Evolutionary conservation across 2,113 vertebrate genomes (phyloP).

Genomic region (Python bivittatus): DNA sequence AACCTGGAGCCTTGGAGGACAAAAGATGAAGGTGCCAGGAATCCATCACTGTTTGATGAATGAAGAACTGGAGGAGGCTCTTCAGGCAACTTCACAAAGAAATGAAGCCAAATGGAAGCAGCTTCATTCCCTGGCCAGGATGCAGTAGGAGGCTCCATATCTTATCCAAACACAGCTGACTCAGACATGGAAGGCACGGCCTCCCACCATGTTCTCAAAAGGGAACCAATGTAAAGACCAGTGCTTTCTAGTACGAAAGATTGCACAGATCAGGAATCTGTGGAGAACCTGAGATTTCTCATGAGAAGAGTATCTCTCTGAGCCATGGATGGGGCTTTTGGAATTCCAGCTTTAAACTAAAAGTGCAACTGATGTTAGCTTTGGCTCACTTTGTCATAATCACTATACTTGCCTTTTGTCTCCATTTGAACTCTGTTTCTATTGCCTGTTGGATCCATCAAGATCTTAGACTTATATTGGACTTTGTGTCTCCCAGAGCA

Average conservation of each 20-base stretch:
- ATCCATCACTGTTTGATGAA: background rate
- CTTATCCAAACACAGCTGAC: background rate
- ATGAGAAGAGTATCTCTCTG: background rate
- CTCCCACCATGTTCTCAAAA: background rate
- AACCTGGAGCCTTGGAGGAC: background rate
- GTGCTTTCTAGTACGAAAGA: background rate
- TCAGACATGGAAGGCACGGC: background rate
- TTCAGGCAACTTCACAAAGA: background rate
- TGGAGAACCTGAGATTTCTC: background rate
- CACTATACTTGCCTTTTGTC: background rate
- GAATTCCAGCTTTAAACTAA: background rate
- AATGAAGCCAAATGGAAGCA: background rate
- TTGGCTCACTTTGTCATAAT: background rate
- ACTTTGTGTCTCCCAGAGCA: background rate
- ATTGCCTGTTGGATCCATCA: background rate
- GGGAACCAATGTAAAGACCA: background rate
- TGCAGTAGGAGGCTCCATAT: background rate
- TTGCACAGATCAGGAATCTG: background rate
- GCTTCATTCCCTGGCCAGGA: background rate
- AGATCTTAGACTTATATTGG: background rate
- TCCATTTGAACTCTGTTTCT: background rate
- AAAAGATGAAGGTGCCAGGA: background rate
- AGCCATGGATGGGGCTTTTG: background rate
- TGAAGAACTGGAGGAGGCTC: background rate
- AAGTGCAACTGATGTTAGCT: background rate